phyloP scores from a whole-genome alignment of 37 sponge, comb jelly and placozoan genomes.

The Geodia barretti region DNA sequence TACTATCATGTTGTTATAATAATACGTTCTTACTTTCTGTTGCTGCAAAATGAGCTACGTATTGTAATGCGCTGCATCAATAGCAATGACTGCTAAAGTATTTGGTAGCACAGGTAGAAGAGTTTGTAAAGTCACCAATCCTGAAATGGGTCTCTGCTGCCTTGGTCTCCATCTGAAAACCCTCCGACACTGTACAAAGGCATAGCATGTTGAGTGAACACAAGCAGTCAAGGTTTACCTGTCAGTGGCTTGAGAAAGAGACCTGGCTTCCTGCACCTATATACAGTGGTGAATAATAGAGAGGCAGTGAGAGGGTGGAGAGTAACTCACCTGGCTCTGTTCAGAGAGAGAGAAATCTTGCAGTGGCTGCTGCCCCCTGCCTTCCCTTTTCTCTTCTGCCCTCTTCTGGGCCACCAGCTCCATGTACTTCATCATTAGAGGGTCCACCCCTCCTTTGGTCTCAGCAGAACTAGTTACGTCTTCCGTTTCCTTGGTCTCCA shows the following conservation, averaged over 20 bases:
- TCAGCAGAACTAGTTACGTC: neutral
- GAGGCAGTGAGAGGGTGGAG: neutral
- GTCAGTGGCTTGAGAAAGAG: neutral
- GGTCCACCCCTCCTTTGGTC: conserved; percentile 42
- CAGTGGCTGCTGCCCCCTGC: neutral
- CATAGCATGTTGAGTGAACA: no score
- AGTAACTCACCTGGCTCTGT: neutral
- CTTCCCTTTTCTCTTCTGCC: conserved; percentile 9
- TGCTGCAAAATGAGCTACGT: no score
- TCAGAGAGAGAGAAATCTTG: neutral
- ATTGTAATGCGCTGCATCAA: no score
- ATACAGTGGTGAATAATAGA: neutral
- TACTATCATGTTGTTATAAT: no score
- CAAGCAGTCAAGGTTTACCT: no score
- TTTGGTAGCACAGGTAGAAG: no score
- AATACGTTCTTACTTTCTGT: no score
- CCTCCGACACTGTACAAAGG: neutral
- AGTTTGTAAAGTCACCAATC: neutral
- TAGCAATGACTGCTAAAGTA: no score
- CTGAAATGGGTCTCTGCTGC: neutral
- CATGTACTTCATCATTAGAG: conserved; percentile 80
- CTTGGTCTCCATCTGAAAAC: neutral
- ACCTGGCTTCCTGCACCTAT: no score
- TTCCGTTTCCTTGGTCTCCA: neutral
- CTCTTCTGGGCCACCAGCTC: conserved; percentile 56